Conservation (phyloP, 2,113 vertebrate species). For the Trematocara marginatum region DNA sequence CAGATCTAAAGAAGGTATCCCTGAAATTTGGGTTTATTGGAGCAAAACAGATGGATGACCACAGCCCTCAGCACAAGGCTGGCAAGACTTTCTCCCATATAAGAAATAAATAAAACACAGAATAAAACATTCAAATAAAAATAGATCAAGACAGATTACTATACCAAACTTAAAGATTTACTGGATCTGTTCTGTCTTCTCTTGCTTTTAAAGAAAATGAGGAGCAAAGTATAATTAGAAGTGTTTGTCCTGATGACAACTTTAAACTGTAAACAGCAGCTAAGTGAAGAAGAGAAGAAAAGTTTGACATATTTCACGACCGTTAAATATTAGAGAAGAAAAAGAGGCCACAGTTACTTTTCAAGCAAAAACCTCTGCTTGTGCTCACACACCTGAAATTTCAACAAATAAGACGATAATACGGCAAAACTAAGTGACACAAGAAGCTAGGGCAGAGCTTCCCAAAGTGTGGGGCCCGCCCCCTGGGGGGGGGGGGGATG, state of each 20-base stretch:
- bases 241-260: neutral
- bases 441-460: neutral
- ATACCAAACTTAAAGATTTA: neutral
- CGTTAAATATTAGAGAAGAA: neutral
- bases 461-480: neutral
- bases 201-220: neutral
- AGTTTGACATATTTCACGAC: neutral
- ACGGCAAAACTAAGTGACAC: neutral
- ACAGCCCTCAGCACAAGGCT: neutral
- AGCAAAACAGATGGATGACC: neutral
- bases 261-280: neutral
- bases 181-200: neutral
- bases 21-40: neutral
- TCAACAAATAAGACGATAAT: neutral
- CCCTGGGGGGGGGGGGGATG: no score
- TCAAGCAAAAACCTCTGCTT: accelerated
- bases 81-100: neutral
- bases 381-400: neutral
- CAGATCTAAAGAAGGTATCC: neutral
- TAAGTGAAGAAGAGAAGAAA: neutral
- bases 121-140: neutral
- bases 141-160: neutral
- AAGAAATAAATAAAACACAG: neutral
- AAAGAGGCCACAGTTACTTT: neutral
- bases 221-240: neutral